phyloP scores from a whole-genome alignment of 2,888 invertebrate genomes.

The Dasysyrphus albostriatus region DNA sequence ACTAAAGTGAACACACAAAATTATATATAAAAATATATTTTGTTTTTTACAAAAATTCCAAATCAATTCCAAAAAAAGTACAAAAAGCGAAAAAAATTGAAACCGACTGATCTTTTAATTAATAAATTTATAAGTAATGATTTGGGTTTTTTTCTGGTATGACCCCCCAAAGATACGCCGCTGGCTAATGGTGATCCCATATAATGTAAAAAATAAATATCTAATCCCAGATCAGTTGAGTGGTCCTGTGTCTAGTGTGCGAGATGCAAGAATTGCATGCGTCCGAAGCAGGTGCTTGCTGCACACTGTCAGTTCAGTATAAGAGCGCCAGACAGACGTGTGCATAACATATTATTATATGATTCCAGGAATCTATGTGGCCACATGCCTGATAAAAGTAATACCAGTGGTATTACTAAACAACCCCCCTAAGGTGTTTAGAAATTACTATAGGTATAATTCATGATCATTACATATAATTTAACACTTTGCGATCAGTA shows the following conservation, averaged over 20 bases:
- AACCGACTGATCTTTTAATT: too few relatives aligned
- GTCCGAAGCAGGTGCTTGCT: constrained; percentile 43
- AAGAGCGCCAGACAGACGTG: constrained; percentile 29
- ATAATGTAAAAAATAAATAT: constrained; percentile 45
- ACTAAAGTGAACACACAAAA: too few relatives aligned
- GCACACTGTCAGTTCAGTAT: neutral
- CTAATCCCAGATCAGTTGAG: constrained; percentile 50
- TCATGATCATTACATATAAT: constrained; percentile 74
- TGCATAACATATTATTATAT: constrained; percentile 20
- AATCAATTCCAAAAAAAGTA: too few relatives aligned
- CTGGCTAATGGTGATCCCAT: constrained; percentile 25
- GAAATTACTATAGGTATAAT: constrained; percentile 55
- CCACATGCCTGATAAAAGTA: constrained; percentile 39
- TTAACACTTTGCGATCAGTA: constrained; percentile 70
- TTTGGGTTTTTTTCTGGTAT: too few relatives aligned
- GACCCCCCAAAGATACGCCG: too few relatives aligned
- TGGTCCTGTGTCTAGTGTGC: neutral
- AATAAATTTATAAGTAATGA: too few relatives aligned
- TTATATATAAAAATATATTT: too few relatives aligned
- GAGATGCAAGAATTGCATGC: neutral
- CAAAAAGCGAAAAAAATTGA: too few relatives aligned
- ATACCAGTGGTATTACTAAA: constrained; percentile 63
- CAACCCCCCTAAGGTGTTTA: constrained; percentile 39
- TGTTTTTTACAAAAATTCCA: too few relatives aligned
- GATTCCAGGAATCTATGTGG: constrained; percentile 44